Evolutionary conservation across 2,888 invertebrate genomes (phyloP).

Genomic region (Alloscopus bannaensis): DNA sequence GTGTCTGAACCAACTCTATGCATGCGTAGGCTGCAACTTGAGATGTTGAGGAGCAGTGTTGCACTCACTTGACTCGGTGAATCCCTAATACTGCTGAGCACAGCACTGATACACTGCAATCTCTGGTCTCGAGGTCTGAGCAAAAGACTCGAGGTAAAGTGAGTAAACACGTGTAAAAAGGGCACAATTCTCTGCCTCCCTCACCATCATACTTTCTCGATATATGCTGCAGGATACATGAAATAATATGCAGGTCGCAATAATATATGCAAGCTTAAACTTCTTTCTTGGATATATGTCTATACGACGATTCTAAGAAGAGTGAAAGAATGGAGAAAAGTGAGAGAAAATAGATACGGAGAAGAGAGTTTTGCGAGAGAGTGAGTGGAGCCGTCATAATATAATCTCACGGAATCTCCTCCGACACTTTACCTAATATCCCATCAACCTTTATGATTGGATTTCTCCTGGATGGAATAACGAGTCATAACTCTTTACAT

Average conservation of each 20-base stretch:
- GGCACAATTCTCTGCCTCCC: constrained; percentile 20
- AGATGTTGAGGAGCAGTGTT: too few relatives aligned
- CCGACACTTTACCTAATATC: constrained; percentile 70
- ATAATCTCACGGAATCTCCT: constrained; percentile 65
- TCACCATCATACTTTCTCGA: constrained; percentile 1
- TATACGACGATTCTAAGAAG: too few relatives aligned
- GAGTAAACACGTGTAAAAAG: constrained; percentile 49
- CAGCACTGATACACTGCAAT: too few relatives aligned
- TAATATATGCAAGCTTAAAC: too few relatives aligned
- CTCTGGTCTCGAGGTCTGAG: constrained; percentile 1
- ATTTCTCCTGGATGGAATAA: constrained; percentile 69
- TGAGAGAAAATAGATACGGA: constrained; percentile 27
- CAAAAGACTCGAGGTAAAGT: not conserved
- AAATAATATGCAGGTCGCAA: too few relatives aligned
- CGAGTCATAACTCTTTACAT: constrained; percentile 70
- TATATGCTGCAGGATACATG: too few relatives aligned
- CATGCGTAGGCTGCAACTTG: too few relatives aligned
- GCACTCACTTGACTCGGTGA: too few relatives aligned
- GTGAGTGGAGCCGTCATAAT: constrained; percentile 63
- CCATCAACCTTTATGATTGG: constrained; percentile 72
- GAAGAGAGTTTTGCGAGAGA: constrained; percentile 35
- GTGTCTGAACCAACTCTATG: constrained; percentile 6
- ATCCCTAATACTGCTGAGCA: too few relatives aligned
- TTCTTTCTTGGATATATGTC: too few relatives aligned
- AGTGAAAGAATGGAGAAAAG: too few relatives aligned